Percentiles rank a stretch among this genome's conserved stretches.
These are phyloP conservation scores for Ceryle rudis DNA, from an alignment of 2,797 vertebrate genomes.

Conservation along the genomic window DNA sequence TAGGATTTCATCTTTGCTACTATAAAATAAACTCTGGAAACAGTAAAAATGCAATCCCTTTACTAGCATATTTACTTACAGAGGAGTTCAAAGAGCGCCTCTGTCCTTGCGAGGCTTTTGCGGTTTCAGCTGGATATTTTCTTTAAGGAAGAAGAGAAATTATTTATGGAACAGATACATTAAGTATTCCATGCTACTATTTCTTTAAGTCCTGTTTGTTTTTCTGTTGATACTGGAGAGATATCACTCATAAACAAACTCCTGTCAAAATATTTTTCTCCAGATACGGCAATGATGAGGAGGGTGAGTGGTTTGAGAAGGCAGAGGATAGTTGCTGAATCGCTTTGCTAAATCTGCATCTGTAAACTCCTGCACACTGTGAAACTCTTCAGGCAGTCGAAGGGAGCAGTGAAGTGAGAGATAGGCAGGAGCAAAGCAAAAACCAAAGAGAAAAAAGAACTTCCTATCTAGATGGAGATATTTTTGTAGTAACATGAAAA, in stretches of 20 bases:
- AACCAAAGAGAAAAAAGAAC: background rate
- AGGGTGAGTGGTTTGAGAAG: background rate
- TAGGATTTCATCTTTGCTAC: background rate
- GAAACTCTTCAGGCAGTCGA: background rate
- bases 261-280: slow-evolving; percentile 42
- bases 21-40: slow-evolving; percentile 24
- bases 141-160: slow-evolving; percentile 3
- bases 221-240: background rate
- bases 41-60: background rate
- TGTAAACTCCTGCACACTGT: background rate
- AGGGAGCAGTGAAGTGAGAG: background rate
- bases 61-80: background rate
- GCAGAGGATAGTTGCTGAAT: background rate
- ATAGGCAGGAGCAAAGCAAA: background rate
- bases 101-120: background rate
- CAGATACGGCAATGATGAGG: background rate
- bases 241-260: background rate
- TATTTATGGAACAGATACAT: background rate
- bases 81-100: background rate
- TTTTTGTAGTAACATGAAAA: background rate
- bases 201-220: slow-evolving; percentile 16
- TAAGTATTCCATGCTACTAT: background rate
- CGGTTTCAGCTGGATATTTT: slow-evolving; percentile 17
- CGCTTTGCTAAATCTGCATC: background rate
- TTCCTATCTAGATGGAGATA: background rate